phyloP scores from a whole-genome alignment of 30 jellyfish, hydroid and myxozoan species.

The Mastigias papua region DNA sequence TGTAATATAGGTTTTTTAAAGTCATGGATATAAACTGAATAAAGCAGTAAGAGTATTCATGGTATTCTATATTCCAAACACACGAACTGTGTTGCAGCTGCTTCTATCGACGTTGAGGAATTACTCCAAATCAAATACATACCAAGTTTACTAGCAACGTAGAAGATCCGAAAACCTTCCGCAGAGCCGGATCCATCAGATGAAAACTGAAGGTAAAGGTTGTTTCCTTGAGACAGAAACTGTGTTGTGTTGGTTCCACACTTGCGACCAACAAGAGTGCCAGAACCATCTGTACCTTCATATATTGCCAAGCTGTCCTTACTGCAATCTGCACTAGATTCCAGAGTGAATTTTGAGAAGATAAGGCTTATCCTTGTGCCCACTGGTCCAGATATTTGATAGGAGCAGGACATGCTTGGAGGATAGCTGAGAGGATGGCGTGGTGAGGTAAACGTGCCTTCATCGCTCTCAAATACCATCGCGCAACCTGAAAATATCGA shows the following conservation, averaged over 20 bases:
- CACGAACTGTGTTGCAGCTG: no score
- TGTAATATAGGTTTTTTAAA: no score
- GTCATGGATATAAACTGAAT: no score
- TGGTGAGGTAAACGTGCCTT: conserved; percentile 30
- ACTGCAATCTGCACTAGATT: conserved; percentile 12
- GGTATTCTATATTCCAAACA: no score
- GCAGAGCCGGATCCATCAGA: conserved; percentile 5
- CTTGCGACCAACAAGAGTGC: neutral
- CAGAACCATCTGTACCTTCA: conserved; percentile 17
- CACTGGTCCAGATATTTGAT: conserved; percentile 25
- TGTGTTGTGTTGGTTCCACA: conserved; percentile 42
- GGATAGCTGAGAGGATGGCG: conserved; percentile 15
- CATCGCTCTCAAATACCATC: neutral
- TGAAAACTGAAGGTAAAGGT: conserved; percentile 2
- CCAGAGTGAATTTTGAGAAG: conserved; percentile 2
- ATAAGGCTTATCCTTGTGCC: conserved; percentile 15
- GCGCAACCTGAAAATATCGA: conserved; percentile 13
- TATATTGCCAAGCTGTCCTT: conserved; percentile 12
- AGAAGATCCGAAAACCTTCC: conserved; percentile 30
- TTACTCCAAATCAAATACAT: no score
- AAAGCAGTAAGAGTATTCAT: no score
- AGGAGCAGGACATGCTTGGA: neutral
- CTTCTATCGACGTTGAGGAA: no score
- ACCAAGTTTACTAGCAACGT: conserved; percentile 2
- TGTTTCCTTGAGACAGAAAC: conserved; percentile 9